Evolutionary conservation across 2,797 vertebrate genomes (phyloP), one percentile per base, ranked within the genome.

Genomic region (Pangasius mekongensis): DNA sequence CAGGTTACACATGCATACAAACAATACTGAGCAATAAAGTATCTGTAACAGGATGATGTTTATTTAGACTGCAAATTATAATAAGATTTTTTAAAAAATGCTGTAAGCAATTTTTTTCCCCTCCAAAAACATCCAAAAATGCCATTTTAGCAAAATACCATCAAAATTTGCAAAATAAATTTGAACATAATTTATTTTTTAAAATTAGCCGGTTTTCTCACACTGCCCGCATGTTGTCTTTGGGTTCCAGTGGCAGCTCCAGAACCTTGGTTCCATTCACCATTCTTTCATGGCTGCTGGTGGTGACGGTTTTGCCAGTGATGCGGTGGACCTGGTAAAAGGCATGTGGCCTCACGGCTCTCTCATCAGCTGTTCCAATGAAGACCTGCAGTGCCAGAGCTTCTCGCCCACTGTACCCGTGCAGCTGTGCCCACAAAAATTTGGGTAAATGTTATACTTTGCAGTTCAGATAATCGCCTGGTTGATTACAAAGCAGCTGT

Each of bases 321-420:
- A 97, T 97, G 76, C 97, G 96, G 86, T 98, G 97, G 43, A 97
- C 97, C 94, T 97, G 97, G 93, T 98, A 98, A 95, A 98, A 97
- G 52, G 97, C 97, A 0, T 97, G 97, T 1, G 97, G 97, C 80
- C 97, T 97, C 3, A 98, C 96, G 89, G 97, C 95, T 27, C 97
- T 92, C 90, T 98, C 97, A 0, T 98, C 97, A 0, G 97, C 96
- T 0, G 97, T 98, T 84, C 97, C 97, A 2, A 98, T 98, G 94
- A 97, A 98, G 93, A 97, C 95, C 93, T 98, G 97, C 33, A 98
- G 96, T 1, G 95, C 96, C 92, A 98, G 93, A 1, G 97, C 96
- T 67, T 97, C 97, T 88, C 94, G 96, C 49, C 97, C 97, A 93
- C 95, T 94, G 93, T 97, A 97, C 60, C 97, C 97, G 0, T 96